Evolutionary conservation across 2,888 invertebrate genomes (phyloP).

Genomic region (Tanypteryx hageni): DNA sequence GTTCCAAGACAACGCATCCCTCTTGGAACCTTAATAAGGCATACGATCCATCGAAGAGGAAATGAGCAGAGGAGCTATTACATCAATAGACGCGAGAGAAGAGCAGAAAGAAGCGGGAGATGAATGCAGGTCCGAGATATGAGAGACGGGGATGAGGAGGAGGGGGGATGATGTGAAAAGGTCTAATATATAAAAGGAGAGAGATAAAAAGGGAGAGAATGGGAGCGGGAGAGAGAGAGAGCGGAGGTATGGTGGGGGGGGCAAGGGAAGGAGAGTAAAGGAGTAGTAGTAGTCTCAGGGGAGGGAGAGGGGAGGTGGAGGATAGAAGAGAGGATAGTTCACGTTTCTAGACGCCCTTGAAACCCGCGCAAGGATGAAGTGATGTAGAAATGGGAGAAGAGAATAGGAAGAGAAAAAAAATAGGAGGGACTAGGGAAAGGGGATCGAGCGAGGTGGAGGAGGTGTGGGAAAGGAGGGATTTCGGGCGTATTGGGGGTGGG

Average conservation of each 20-base stretch:
- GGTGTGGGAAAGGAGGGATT: too few relatives aligned
- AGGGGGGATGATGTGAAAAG: not conserved
- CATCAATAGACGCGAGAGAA: not conserved
- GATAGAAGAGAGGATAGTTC: conserved; percentile 14
- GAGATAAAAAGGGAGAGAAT: not conserved
- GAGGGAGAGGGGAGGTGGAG: not conserved
- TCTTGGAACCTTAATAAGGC: conserved; percentile 14
- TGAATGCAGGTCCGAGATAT: not conserved
- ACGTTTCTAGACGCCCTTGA: not conserved
- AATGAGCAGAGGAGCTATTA: conserved; percentile 10
- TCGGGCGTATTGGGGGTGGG: not conserved
- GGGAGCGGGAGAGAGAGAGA: not conserved
- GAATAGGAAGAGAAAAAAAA: not conserved
- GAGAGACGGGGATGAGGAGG: not conserved
- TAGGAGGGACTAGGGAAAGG: not conserved
- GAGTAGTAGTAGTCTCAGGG: too few relatives aligned
- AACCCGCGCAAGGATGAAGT: conserved; percentile 20
- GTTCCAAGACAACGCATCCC: conserved; percentile 3
- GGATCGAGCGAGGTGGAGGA: too few relatives aligned
- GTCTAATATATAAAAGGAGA: not conserved
- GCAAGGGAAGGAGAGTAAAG: not conserved
- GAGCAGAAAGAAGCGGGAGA: not conserved
- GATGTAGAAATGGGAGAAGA: conserved; percentile 7
- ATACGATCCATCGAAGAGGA: not conserved
- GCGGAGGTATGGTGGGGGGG: not conserved